A percentile compares a stretch with the other conserved stretches of the same genome.
These are phyloP conservation scores for Cyprinodon diabolis DNA, from an alignment of 2,797 vertebrate genomes.

Conservation along the genomic window DNA sequence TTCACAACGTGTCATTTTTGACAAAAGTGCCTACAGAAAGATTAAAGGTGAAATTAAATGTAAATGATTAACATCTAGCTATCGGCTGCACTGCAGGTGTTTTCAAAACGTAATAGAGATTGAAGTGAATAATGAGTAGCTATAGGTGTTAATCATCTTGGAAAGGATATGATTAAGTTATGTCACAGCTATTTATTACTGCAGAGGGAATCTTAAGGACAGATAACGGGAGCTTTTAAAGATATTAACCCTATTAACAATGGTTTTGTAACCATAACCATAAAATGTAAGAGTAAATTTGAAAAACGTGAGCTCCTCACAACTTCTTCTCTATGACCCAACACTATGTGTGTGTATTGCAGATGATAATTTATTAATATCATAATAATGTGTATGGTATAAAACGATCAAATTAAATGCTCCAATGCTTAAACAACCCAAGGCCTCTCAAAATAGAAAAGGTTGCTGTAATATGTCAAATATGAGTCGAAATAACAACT, in stretches of 20 bases:
- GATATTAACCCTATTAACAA: not conserved
- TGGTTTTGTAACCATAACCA: not conserved
- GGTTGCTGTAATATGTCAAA: not conserved
- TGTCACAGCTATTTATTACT: constrained; percentile 29
- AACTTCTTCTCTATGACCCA: not conserved
- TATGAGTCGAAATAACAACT: not conserved
- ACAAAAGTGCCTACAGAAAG: not conserved
- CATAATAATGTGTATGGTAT: not conserved
- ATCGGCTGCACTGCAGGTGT: constrained; percentile 2
- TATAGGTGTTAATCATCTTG: constrained; percentile 39
- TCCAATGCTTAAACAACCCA: not conserved
- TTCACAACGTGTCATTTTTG: not conserved
- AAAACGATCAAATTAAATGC: not conserved
- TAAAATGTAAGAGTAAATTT: not conserved
- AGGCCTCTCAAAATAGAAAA: not conserved
- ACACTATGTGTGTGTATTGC: not conserved
- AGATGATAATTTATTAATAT: not conserved
- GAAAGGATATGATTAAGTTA: constrained; percentile 44
- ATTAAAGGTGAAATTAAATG: constrained; percentile 7
- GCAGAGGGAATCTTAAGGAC: not conserved
- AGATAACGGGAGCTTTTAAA: constrained; percentile 4
- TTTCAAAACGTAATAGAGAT: constrained; percentile 2
- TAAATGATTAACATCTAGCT: constrained; percentile 11
- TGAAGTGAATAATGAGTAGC: not conserved
- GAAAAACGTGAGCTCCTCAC: not conserved